Base-by-base conservation (phyloP, 1,140 invertebrate species). In the Acromyrmex heyeri region DNA sequence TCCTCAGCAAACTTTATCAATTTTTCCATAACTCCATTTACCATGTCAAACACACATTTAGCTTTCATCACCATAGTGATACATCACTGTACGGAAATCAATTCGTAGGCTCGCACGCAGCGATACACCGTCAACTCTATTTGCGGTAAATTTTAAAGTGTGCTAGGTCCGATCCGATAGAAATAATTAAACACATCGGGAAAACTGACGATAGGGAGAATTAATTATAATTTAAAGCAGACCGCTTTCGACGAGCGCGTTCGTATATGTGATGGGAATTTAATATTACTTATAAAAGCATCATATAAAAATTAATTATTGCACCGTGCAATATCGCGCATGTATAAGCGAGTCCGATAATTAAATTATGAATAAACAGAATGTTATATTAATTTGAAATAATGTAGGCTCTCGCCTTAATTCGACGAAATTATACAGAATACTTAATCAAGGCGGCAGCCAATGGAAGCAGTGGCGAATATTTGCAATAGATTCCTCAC, bases 201-300 rank as follows among this genome's bases (percentile, higher is more conserved):
- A 21, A 82, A 72, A 48, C 38, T 61, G 53, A 24, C 24, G 38
- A 64, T 48, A 27, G 55, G 24, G 38, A 48, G 12, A 83, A 83
- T 83, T 73, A 83, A 73, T 62, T 83, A 83, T 83, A 83, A 83
- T 83, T 73, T 73, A 21, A 50, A 44, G 64, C 57, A n/a, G 24
- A 18, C n/a, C 34, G 21, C 21, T 81, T 61, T 72, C 7, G 18
- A 59, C 78, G 44, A 8, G 14, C 64, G 34, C 30, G 24, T 24
- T 30, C 30, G 10, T 72, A 61, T 61, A 50, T 50, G 6, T 1
- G n/a, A 16, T 24, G 55, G 27, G 55, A 73, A 73, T 83, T 83
- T 61, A 73, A 73, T 81, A 73, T 83, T 21, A 83, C 24, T 72
- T 72, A 34, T 34, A 83, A 83, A 70, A 59, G 78, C 78, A 57